Evolutionary conservation across 1,140 invertebrate species (phyloP), one percentile per base, ranked within the genome.

Genomic region (Vanessa tameamea): DNA sequence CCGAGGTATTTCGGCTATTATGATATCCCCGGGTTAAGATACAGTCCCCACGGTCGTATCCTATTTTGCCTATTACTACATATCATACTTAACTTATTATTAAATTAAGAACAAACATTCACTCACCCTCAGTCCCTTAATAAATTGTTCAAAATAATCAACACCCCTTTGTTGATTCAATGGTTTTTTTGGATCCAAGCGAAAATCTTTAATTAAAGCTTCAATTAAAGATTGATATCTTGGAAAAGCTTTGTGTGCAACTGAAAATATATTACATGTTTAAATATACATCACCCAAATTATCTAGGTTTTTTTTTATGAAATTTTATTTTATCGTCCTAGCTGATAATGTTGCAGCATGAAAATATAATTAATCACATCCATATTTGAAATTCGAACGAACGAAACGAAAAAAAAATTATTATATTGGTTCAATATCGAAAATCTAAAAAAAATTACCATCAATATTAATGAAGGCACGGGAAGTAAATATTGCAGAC

Each of bases 401-500:
- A 4, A 20, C 1, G 20, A 20, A 20, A 20, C 20, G 20, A 20
- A 20, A 20, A 20, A 20, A 20, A 20, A 0, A 0, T 20, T 20
- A 0, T 20, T 20, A 20, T 31, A 31, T 31, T 3, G 26, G 26
- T 31, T 31, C 26, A 31, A 31, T 4, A 31, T 31, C 26, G 2
- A 43, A 43, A n/a, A n/a, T n/a, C 13, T 3, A 64, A 55, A 69
- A 94, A 14, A 93, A 70, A 95, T 76, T 92, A 95, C 95, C 95
- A 89, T 97, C 96, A 47, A 97, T 93, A 87, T 97, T 97, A 3
- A 97, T 86, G 78, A 93, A 96, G 0, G 96, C 94, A 76, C 93
- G 94, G 87, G 95, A 95, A 0, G 96, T 96, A 55, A 97, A 89
- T 74, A 97, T 94, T 0, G 95, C 95, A 1, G 95, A 96, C 81